These are phyloP conservation scores for Athene noctua DNA, from an alignment of 2,113 vertebrate species.

Conservation along the genomic window DNA sequence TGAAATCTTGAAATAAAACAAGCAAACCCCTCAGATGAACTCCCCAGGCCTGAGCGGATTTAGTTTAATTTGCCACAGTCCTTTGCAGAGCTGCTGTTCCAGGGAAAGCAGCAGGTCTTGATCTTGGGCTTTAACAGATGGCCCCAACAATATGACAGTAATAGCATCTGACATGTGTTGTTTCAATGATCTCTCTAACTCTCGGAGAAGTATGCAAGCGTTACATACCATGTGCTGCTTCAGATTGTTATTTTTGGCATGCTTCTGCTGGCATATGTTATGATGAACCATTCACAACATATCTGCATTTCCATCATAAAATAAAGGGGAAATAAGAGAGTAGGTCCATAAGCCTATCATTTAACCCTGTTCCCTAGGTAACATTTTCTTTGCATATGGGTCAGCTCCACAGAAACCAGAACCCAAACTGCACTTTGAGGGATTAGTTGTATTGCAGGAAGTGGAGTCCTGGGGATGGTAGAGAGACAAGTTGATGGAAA, in stretches of 20 bases:
- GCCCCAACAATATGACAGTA: conserved; percentile 75
- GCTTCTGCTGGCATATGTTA: conserved; percentile 77
- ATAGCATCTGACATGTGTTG: conserved; percentile 81
- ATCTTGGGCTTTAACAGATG: conserved; percentile 80
- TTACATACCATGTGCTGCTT: conserved; percentile 73
- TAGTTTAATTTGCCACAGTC: conserved; percentile 64
- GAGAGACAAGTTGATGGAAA: conserved; percentile 33
- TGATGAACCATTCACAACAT: conserved; percentile 72
- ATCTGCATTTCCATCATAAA: conserved; percentile 73
- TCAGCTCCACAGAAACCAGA: conserved; percentile 33
- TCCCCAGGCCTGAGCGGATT: not conserved
- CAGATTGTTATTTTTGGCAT: conserved; percentile 79
- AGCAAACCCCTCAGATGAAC: conserved; percentile 16
- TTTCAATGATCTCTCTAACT: conserved; percentile 75
- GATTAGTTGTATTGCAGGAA: conserved; percentile 1
- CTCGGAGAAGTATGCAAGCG: conserved; percentile 73
- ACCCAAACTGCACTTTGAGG: not conserved
- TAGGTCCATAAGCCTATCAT: conserved; percentile 34
- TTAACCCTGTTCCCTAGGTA: conserved; percentile 69
- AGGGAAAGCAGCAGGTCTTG: conserved; percentile 72
- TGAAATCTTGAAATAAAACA: conserved; percentile 20
- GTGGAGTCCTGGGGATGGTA: not conserved
- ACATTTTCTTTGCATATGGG: not conserved
- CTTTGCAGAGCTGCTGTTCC: conserved; percentile 63
- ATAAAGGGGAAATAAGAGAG: conserved; percentile 19